phyloP scores from a whole-genome alignment of 2,113 vertebrate species.

The Panthera tigris region DNA sequence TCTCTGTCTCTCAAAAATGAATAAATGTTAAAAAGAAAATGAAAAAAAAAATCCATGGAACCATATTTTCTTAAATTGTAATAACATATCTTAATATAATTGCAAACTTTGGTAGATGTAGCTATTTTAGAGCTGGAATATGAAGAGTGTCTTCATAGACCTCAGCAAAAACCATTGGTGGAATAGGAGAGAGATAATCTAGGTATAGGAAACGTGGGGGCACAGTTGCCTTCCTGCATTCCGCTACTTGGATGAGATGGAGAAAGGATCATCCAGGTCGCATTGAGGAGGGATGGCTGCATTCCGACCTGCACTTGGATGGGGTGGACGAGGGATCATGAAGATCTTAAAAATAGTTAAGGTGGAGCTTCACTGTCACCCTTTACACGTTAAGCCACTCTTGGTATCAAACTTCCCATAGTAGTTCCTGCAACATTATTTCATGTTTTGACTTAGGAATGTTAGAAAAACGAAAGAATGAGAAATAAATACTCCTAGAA shows the following conservation, averaged over 20 bases:
- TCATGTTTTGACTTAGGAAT: neutral
- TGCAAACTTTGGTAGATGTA: neutral
- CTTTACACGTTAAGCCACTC: neutral
- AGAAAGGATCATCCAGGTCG: neutral
- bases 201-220: neutral
- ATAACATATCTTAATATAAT: neutral
- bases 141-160: neutral
- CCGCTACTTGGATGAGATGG: neutral
- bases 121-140: neutral
- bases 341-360: neutral
- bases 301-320: neutral
- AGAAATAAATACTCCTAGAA: neutral
- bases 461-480: neutral
- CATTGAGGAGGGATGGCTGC: neutral
- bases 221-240: neutral
- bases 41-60: neutral
- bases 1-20: too few species aligned
- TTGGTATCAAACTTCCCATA: neutral
- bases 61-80: neutral
- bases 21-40: too few species aligned
- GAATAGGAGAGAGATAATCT: neutral
- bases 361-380: neutral
- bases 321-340: neutral
- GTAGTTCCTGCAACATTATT: neutral
- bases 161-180: neutral